These are phyloP conservation scores for Saccostrea echinata DNA, from an alignment of 1,140 invertebrate genomes.

Conservation along the genomic window DNA sequence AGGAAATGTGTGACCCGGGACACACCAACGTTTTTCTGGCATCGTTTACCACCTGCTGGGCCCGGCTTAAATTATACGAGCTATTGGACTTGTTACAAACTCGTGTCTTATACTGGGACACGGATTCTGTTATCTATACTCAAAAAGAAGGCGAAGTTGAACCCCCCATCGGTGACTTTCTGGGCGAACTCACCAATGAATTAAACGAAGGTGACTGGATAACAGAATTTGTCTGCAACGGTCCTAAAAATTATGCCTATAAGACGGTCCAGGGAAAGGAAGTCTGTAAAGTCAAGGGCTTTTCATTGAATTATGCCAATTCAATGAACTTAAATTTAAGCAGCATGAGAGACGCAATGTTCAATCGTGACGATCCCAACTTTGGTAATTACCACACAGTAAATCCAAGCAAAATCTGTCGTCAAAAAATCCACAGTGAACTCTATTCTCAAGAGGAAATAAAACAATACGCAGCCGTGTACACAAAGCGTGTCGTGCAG, in stretches of 20 bases:
- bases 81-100: slow-evolving; percentile 72
- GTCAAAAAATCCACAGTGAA: neutral
- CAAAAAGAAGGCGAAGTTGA: slow-evolving; percentile 31
- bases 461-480: neutral
- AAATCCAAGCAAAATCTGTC: slow-evolving; percentile 15
- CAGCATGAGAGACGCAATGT: slow-evolving; percentile 32
- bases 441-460: slow-evolving; percentile 16
- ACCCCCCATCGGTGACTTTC: slow-evolving; percentile 67
- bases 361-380: neutral
- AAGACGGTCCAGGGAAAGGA: slow-evolving; percentile 37
- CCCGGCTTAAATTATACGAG: slow-evolving; percentile 75
- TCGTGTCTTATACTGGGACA: slow-evolving; percentile 56
- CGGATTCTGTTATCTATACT: slow-evolving; percentile 46
- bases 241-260: slow-evolving; percentile 64
- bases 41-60: slow-evolving; percentile 77
- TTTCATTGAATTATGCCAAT: slow-evolving; percentile 47
- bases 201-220: slow-evolving; percentile 63
- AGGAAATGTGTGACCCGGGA: neutral
- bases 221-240: slow-evolving; percentile 53
- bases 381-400: neutral
- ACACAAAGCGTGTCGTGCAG: slow-evolving; percentile 5
- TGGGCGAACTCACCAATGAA: slow-evolving; percentile 77
- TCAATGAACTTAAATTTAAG: slow-evolving; percentile 23
- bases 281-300: slow-evolving; percentile 56
- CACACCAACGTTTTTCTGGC: slow-evolving; percentile 76